Evolutionary conservation across 2,888 invertebrate species (phyloP).

Genomic region (Aspidiotus destructor): DNA sequence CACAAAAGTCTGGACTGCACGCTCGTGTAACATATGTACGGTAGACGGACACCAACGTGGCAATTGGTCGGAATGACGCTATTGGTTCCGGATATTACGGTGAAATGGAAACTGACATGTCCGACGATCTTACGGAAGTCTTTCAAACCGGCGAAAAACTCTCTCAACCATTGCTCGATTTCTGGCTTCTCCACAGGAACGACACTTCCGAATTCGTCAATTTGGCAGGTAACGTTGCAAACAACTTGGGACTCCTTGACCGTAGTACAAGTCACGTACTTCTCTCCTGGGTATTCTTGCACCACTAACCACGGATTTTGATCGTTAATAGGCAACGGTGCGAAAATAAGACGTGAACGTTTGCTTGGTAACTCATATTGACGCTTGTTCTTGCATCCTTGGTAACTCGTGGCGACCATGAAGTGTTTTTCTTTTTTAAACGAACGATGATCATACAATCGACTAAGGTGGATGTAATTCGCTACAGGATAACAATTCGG

Average conservation of each 20-base stretch:
- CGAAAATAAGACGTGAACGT: slow-evolving; percentile 51
- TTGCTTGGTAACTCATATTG: slow-evolving; percentile 60
- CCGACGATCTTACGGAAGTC: slow-evolving; percentile 58
- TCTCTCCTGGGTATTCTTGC: slow-evolving; percentile 63
- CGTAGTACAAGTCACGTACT: slow-evolving; percentile 71
- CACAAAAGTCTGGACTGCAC: slow-evolving; percentile 56
- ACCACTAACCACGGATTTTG: slow-evolving; percentile 69
- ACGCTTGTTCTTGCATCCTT: slow-evolving; percentile 61
- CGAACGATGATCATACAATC: slow-evolving; percentile 56
- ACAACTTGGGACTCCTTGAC: slow-evolving; percentile 66
- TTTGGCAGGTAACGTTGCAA: slow-evolving; percentile 68
- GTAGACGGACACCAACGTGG: slow-evolving; percentile 66
- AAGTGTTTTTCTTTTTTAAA: slow-evolving; percentile 55
- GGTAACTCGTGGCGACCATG: slow-evolving; percentile 64
- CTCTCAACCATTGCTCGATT: slow-evolving; percentile 61
- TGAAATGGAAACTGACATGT: slow-evolving; percentile 67
- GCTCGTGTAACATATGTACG: slow-evolving; percentile 67
- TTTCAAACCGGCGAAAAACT: slow-evolving; percentile 57
- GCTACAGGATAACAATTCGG: slow-evolving; percentile 59
- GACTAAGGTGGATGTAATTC: slow-evolving; percentile 56
- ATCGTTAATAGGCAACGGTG: slow-evolving; percentile 58
- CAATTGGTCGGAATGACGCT: slow-evolving; percentile 57
- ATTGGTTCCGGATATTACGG: slow-evolving; percentile 46
- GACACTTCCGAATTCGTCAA: slow-evolving; percentile 45
- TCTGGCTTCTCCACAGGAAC: slow-evolving; percentile 56